Evolutionary conservation across 2,797 vertebrate genomes (phyloP), one percentile per base, ranked within the genome.

Genomic region (Arrhamphus sclerolepis): DNA sequence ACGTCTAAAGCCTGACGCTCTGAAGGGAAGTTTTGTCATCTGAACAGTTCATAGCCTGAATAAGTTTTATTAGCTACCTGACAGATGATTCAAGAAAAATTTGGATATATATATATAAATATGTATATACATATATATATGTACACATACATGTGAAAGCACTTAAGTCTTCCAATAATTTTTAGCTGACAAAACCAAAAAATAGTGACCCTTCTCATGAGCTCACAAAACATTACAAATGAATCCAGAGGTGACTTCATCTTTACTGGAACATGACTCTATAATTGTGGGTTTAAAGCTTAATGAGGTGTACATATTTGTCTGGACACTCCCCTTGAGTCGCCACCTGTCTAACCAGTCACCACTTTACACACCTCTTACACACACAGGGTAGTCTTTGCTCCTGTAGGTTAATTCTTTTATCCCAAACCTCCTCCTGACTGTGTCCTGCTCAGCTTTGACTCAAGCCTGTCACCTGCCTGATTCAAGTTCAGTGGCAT

Each of bases 381-480:
- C 56, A 60, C 62, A 69, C 52, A 57, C 59, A 48, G 46, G 42
- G 1, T 1, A 1, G 11, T 47, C 67, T 62, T 80, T 79, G 73
- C 77, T 74, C 68, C 75, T 75, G 69, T 69, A 48, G 61, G 69
- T 67, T 80, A 75, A 74, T 61, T 81, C 72, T 80, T 76, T 79
- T 77, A 77, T 67, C 72, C 75, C 54, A 58, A 68, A 79, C 52
- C 80, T 85, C 65, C 55, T n/a, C 64, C 77, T 66, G 82, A 61
- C 77, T 50, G 21, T 1, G 19, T 57, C 52, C 50, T 34, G 60
- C 52, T 70, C 56, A 39, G 67, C 14, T 31, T 56, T 72, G 81
- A 81, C 72, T 72, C 41, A 13, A 72, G 72, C 78, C 77, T 62
- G 70, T 83, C 87, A 88, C 88, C 87, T 89, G 85, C 40, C 74